Evolutionary conservation across 2,797 vertebrate genomes (phyloP).

Genomic region (Phalloptychus januarius): DNA sequence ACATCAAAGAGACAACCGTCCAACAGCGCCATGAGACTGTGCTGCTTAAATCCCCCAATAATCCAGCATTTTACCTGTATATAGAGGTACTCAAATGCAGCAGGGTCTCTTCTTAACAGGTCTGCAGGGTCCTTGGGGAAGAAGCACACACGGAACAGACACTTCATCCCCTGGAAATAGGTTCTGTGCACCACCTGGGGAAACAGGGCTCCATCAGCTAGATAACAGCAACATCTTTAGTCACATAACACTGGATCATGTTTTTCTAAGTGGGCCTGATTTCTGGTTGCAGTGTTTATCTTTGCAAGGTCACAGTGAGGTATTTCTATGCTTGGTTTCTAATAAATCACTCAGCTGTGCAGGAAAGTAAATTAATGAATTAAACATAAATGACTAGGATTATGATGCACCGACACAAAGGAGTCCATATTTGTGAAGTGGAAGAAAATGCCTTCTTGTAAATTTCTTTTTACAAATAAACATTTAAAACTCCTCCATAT

Average conservation of each 20-base stretch:
- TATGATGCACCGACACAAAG: background rate
- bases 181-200: constrained; percentile 96
- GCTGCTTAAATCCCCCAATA: constrained; percentile 42
- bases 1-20: constrained; percentile 20
- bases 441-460: background rate
- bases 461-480: background rate
- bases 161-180: constrained; percentile 98
- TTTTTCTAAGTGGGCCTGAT: constrained; percentile 13
- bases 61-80: constrained; percentile 87
- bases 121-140: constrained; percentile 98
- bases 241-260: constrained; percentile 16
- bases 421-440: background rate
- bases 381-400: background rate
- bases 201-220: constrained; percentile 39
- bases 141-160: constrained; percentile 97
- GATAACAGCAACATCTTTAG: constrained; percentile 21
- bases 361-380: background rate
- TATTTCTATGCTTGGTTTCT: background rate
- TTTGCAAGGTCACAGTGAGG: background rate
- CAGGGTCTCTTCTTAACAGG: constrained; percentile 91
- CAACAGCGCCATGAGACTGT: constrained; percentile 25
- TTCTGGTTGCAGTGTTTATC: constrained; percentile 7
- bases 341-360: background rate
- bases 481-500: background rate
- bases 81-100: constrained; percentile 98